These are phyloP conservation scores for Stratiomys singularior DNA, from an alignment of 2,888 invertebrate species.

Conservation along the genomic window DNA sequence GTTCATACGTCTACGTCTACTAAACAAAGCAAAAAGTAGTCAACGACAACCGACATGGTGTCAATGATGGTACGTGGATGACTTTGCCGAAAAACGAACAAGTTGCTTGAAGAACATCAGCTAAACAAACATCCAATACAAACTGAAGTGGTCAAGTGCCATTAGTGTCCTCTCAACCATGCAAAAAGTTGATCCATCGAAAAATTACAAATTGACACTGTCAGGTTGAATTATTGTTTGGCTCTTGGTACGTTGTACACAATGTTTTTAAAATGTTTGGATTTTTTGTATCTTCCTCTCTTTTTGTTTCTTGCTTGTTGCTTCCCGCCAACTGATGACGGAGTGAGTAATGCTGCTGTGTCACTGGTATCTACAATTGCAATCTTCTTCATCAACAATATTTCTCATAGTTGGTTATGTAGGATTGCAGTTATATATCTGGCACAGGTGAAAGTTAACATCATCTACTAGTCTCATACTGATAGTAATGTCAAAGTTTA, in stretches of 20 bases:
- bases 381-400: not conserved
- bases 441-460: not conserved
- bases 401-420: not conserved
- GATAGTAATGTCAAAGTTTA: too few species aligned
- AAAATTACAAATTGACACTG: slow-evolving; percentile 51
- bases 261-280: slow-evolving; percentile 33
- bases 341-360: not conserved
- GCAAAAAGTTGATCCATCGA: slow-evolving; percentile 48
- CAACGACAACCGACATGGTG: not conserved
- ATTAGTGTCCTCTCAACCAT: slow-evolving; percentile 46
- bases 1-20: not conserved
- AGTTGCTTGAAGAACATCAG: slow-evolving; percentile 34
- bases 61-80: slow-evolving; percentile 18
- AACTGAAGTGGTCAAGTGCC: slow-evolving; percentile 37
- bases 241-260: slow-evolving; percentile 13
- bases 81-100: slow-evolving; percentile 30
- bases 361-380: slow-evolving; percentile 1
- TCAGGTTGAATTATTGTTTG: slow-evolving; percentile 50
- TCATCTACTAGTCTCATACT: too few species aligned
- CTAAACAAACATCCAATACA: slow-evolving; percentile 38
- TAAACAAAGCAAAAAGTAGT: slow-evolving; percentile 4
- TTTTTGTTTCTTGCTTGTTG: slow-evolving; percentile 5
- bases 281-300: slow-evolving; percentile 17
- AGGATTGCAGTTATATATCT: not conserved
- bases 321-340: not conserved